Evolutionary conservation across 1,140 invertebrate genomes (phyloP).

Genomic region (Drosophila ercepeae): DNA sequence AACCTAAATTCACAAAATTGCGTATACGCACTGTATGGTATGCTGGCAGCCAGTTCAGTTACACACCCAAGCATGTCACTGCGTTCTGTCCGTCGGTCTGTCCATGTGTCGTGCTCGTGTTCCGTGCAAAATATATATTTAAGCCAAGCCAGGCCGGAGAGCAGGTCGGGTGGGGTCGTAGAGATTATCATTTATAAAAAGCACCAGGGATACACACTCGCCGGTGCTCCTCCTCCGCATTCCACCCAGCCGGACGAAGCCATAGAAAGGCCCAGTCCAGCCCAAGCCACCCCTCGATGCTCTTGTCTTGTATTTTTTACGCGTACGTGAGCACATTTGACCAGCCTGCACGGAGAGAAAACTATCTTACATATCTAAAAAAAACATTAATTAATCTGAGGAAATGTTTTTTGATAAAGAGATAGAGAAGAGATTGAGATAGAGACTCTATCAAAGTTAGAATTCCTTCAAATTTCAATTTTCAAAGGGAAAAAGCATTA

Average conservation of each 20-base stretch:
- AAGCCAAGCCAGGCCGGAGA: slow-evolving; percentile 13
- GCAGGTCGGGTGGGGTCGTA: slow-evolving; percentile 25
- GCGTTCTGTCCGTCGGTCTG: no score
- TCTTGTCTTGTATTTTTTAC: slow-evolving; percentile 56
- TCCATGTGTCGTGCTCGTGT: slow-evolving; percentile 4
- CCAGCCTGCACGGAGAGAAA: slow-evolving; percentile 13
- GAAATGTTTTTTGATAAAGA: no score
- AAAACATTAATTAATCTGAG: no score
- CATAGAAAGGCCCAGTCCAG: slow-evolving; percentile 43
- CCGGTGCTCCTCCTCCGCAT: no score
- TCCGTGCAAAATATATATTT: slow-evolving; percentile 52
- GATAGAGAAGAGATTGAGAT: no score
- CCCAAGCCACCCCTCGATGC: slow-evolving; percentile 14
- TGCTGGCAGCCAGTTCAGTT: slow-evolving; percentile 7
- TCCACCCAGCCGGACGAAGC: slow-evolving; percentile 41
- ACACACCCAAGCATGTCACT: slow-evolving; percentile 31
- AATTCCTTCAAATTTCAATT: no score
- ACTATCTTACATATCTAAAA: background rate
- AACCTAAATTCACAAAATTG: slow-evolving; percentile 57
- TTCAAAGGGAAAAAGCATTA: no score
- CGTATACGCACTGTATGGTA: slow-evolving; percentile 73
- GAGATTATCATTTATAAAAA: slow-evolving; percentile 74
- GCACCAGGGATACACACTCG: slow-evolving; percentile 48
- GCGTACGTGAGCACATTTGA: slow-evolving; percentile 68
- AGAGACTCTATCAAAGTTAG: no score